Evolutionary conservation across 2,113 vertebrate genomes (phyloP).

Genomic region (Rhabdomys dilectus): DNA sequence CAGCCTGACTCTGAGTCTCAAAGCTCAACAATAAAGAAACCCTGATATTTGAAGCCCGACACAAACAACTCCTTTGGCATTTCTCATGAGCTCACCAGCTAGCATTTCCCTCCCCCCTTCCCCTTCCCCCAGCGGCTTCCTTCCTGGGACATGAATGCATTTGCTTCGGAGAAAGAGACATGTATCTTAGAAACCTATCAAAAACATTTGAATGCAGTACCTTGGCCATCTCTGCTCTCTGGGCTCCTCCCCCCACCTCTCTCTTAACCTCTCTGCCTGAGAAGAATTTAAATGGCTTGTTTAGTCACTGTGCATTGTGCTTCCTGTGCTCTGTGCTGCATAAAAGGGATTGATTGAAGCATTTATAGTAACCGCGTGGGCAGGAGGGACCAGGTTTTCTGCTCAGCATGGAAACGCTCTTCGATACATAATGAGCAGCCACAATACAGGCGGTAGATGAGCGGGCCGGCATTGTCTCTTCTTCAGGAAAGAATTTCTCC

Average conservation of each 20-base stretch:
- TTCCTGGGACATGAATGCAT: conserved; percentile 66
- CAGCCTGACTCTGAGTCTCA: conserved; percentile 80
- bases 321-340: conserved; percentile 49
- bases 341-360: conserved; percentile 74
- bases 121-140: conserved; percentile 32
- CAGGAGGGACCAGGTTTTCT: conserved; percentile 14
- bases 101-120: conserved; percentile 3
- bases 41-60: conserved; percentile 78
- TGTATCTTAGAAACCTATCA: conserved; percentile 78
- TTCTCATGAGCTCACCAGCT: conserved; percentile 75
- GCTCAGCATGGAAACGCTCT: conserved; percentile 50
- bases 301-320: conserved; percentile 55
- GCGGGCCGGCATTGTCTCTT: conserved; percentile 9
- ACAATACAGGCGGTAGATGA: conserved; percentile 47
- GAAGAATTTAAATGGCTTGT: conserved; percentile 72
- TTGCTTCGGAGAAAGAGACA: conserved; percentile 72
- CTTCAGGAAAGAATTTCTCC: conserved; percentile 35
- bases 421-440: conserved; percentile 44
- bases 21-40: conserved; percentile 82
- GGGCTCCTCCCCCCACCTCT: conserved; percentile 39
- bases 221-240: conserved; percentile 27
- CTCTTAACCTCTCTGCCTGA: conserved; percentile 74
- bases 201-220: conserved; percentile 74
- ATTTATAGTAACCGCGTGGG: conserved; percentile 64
- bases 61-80: conserved; percentile 76